Evolutionary conservation across 2,888 invertebrate genomes (phyloP), one percentile per base, ranked within the genome.

Genomic region (Ethmia dodecea): DNA sequence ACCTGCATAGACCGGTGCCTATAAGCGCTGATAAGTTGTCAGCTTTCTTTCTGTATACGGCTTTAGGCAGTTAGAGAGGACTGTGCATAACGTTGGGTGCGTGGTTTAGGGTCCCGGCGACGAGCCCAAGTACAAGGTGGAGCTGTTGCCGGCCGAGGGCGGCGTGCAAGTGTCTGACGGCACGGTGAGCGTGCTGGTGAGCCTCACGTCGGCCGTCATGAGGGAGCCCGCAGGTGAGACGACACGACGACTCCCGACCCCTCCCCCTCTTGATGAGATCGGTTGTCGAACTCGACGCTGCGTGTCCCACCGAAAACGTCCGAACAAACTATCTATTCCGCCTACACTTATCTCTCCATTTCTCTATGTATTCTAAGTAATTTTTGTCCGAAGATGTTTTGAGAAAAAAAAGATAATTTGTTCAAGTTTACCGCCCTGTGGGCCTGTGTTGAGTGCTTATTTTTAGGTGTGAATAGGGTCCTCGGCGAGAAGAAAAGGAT

Each of bases 121-220:
- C 31, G 83, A 84, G 37, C 48, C 57, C 31, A 91, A 90, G 43
- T 97, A 96, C 88, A 92, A 92, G 50, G 94, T 97, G 46, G 93
- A 93, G 54, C 90, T 95, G 57, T 92, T 91, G 67, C 90, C 94
- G 31, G 94, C 94, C 37, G 94, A 96, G 52, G 94, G 96, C 33
- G 94, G 95, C 5, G 90, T 98, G 43, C 88, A 91, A 28, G 95
- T 97, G 34, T 89, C 92, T n/a, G 93, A 94, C 58, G 93, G 92
- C 40, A 81, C 88, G 32, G 92, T 95, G 38, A 89, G 89, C 33
- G 97, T 98, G 47, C 92, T 93, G 47, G 94, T 98, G 43, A 94
- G 95, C 43, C 89, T 98, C 44, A 98, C 98, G 32, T 97, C 98
- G 45, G 97, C 97, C 29, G 88, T 97, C 34, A 93, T 98, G 91